These are phyloP conservation scores for Steinernema khuongi DNA, from an alignment of 1,140 invertebrate species.

Conservation along the genomic window DNA sequence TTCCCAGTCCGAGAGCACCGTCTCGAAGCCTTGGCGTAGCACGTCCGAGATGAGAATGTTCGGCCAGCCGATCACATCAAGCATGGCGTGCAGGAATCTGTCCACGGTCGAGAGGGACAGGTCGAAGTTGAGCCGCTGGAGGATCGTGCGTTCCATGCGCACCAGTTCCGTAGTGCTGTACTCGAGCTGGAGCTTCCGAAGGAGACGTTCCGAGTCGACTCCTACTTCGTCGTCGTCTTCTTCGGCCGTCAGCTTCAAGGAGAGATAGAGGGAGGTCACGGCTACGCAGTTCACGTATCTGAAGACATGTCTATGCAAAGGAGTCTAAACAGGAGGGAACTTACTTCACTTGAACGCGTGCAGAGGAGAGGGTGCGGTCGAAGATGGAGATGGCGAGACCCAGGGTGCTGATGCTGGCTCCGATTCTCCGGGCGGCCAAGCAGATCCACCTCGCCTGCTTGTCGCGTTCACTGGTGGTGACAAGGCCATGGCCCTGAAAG, in stretches of 20 bases:
- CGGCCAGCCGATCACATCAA: conserved; percentile 3
- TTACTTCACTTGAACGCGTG: conserved; percentile 18
- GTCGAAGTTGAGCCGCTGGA: not conserved
- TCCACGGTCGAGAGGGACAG: conserved; percentile 12
- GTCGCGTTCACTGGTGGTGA: conserved; percentile 23
- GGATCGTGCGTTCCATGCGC: not conserved
- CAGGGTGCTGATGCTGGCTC: conserved; percentile 24
- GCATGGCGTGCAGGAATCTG: conserved; percentile 8
- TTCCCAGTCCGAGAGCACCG: not conserved
- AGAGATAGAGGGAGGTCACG: conserved; percentile 27
- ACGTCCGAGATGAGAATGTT: conserved; percentile 3
- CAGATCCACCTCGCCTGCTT: conserved; percentile 35
- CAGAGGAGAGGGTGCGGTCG: conserved; percentile 24
- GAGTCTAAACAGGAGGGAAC: not conserved
- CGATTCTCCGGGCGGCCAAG: conserved; percentile 23
- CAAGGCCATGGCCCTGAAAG: not conserved
- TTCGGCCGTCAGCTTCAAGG: conserved; percentile 33
- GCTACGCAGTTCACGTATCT: conserved; percentile 39
- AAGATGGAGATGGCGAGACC: conserved; percentile 28
- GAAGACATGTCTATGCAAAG: not conserved
- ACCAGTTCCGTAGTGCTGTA: conserved; percentile 9
- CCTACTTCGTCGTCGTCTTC: conserved; percentile 22
- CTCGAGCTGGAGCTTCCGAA: not conserved
- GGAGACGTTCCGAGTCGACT: not conserved
- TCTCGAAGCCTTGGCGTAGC: not conserved